Evolutionary conservation across 2,113 vertebrate genomes (phyloP).

Genomic region (Tiliqua scincoides): DNA sequence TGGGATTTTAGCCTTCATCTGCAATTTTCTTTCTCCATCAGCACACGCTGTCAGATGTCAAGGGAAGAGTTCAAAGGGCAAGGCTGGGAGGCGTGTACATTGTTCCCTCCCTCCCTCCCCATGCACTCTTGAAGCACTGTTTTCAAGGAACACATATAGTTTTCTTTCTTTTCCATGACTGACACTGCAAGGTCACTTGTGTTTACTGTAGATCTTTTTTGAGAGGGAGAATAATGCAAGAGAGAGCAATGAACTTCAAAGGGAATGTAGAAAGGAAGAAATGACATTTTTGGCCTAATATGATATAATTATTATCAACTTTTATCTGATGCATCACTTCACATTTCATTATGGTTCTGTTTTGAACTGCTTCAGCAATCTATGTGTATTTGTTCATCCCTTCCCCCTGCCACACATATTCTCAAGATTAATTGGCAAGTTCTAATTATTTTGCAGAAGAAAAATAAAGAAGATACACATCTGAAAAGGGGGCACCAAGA

Average conservation of each 20-base stretch:
- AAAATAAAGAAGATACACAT: neutral
- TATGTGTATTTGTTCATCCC: neutral
- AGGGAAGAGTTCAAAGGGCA: neutral
- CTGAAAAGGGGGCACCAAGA: neutral
- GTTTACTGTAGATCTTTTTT: neutral
- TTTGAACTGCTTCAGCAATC: neutral
- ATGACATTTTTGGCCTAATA: neutral
- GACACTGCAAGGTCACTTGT: neutral
- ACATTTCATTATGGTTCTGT: neutral
- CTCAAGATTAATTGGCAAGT: neutral
- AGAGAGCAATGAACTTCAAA: neutral
- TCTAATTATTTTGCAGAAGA: neutral
- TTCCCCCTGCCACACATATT: neutral
- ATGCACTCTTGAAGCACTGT: neutral
- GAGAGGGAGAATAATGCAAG: neutral
- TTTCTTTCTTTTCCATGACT: neutral
- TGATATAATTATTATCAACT: constrained; percentile 1
- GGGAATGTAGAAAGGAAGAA: neutral
- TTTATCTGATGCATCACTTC: constrained; percentile 1
- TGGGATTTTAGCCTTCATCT: too few relatives aligned
- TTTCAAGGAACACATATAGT: neutral
- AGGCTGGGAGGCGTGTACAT: neutral
- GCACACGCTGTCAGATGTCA: neutral
- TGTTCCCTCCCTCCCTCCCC: neutral
- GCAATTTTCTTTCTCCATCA: neutral